Evolutionary conservation across 2,113 vertebrate species (phyloP).

Genomic region (Sceloporus undulatus): DNA sequence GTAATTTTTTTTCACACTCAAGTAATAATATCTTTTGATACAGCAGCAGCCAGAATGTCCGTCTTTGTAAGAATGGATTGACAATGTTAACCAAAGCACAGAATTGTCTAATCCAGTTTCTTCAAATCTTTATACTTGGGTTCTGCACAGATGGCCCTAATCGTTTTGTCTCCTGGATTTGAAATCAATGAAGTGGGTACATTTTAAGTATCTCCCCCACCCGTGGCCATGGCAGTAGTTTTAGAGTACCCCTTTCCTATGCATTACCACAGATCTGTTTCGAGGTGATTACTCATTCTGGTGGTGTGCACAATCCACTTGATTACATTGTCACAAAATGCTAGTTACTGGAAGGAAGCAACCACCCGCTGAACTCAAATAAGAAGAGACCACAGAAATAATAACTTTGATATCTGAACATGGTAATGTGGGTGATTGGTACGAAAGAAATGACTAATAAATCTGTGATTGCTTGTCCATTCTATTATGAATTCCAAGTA

Average conservation of each 20-base stretch:
- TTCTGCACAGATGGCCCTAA: slow-evolving; percentile 53
- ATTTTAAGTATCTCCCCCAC: slow-evolving; percentile 55
- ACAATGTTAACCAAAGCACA: slow-evolving; percentile 65
- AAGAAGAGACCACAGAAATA: slow-evolving; percentile 20
- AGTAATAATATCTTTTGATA: background rate
- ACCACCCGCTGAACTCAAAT: slow-evolving; percentile 6
- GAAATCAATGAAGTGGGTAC: slow-evolving; percentile 36
- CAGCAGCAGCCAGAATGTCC: slow-evolving; percentile 56
- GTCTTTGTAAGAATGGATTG: slow-evolving; percentile 45
- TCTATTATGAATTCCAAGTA: background rate
- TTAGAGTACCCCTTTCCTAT: slow-evolving; percentile 58
- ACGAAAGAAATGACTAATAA: slow-evolving; percentile 35
- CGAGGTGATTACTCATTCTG: slow-evolving; percentile 64
- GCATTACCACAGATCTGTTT: slow-evolving; percentile 51
- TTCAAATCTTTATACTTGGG: slow-evolving; percentile 44
- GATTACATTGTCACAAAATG: slow-evolving; percentile 71
- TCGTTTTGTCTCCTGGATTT: slow-evolving; percentile 50
- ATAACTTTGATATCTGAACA: slow-evolving; percentile 22
- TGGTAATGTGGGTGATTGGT: slow-evolving; percentile 30
- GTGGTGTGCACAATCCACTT: slow-evolving; percentile 62
- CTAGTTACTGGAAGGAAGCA: slow-evolving; percentile 60
- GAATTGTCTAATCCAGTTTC: slow-evolving; percentile 52
- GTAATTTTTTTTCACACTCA: background rate
- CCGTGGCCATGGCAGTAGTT: slow-evolving; percentile 45
- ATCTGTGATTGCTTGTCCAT: background rate